phyloP scores from a whole-genome alignment of 2,888 invertebrate genomes.

The Acanthosepion pharaonis region DNA sequence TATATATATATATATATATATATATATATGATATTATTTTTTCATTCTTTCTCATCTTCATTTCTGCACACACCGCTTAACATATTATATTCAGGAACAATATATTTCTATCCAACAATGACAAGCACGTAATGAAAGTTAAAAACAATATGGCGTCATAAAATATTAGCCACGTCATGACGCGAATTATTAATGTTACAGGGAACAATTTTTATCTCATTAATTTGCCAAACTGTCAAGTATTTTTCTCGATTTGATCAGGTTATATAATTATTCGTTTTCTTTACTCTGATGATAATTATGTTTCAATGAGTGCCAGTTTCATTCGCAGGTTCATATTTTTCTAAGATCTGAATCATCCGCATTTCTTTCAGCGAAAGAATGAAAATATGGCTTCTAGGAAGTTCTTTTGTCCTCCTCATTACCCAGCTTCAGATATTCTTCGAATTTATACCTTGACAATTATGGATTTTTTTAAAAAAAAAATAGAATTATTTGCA shows the following conservation, averaged over 20 bases:
- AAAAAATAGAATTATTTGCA: too few species aligned
- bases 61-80: background rate
- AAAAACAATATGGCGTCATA: background rate
- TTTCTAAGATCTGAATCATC: background rate
- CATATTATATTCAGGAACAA: background rate
- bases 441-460: too few species aligned
- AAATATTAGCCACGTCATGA: background rate
- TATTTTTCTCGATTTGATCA: background rate
- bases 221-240: conserved; percentile 8
- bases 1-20: too few species aligned
- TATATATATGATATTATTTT: too few species aligned
- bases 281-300: background rate
- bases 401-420: too few species aligned
- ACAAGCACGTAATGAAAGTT: background rate
- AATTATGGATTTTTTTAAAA: too few species aligned
- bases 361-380: background rate
- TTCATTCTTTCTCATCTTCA: too few species aligned
- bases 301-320: background rate
- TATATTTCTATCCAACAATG: background rate
- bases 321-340: background rate
- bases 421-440: too few species aligned
- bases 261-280: background rate
- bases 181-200: background rate
- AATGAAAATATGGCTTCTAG: background rate
- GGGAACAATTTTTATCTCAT: background rate